These are phyloP conservation scores for Potorous gilbertii DNA, from an alignment of 2,797 vertebrate genomes.

Conservation along the genomic window DNA sequence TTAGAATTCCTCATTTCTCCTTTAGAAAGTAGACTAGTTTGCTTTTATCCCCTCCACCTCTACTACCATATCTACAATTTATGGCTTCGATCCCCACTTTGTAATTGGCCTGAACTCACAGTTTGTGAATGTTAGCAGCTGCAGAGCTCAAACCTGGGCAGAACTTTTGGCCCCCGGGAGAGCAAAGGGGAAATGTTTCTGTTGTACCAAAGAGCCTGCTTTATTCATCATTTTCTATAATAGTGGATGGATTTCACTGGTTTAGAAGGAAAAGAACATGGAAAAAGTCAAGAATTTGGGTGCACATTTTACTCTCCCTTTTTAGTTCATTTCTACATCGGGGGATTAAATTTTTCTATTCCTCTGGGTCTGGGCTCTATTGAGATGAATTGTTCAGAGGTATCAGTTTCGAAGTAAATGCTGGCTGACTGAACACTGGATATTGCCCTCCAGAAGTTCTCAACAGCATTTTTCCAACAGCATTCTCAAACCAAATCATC, in stretches of 20 bases:
- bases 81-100: not conserved
- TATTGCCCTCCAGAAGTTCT: not conserved
- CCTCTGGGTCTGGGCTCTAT: slow-evolving; percentile 1
- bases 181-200: not conserved
- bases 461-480: not conserved
- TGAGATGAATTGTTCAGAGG: not conserved
- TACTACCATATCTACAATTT: not conserved
- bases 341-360: slow-evolving; percentile 35
- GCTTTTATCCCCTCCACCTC: not conserved
- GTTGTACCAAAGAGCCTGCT: accelerated
- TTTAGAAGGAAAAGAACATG: not conserved
- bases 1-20: too few species aligned
- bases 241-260: slow-evolving; percentile 18
- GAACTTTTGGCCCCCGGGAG: not conserved
- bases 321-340: slow-evolving; percentile 46
- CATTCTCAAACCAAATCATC: not conserved
- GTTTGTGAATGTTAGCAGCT: not conserved
- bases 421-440: not conserved
- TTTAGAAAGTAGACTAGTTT: not conserved
- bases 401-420: not conserved
- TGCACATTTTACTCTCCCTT: not conserved
- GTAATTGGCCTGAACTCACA: not conserved
- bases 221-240: accelerated
- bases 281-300: not conserved
- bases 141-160: not conserved